phyloP scores from a whole-genome alignment of 2,797 vertebrate species.

The Pempheris klunzingeri region DNA sequence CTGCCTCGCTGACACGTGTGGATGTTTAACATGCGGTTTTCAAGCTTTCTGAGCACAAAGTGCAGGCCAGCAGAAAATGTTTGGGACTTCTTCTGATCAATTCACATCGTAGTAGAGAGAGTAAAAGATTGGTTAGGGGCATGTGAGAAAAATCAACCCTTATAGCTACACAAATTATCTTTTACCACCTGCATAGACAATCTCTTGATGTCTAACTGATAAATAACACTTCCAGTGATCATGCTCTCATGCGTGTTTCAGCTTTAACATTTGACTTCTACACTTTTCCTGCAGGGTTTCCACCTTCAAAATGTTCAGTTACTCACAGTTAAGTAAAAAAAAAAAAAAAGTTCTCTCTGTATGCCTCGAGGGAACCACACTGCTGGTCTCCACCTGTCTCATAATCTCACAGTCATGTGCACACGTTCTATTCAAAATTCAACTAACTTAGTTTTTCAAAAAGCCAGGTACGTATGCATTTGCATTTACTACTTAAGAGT shows the following conservation, averaged over 20 bases:
- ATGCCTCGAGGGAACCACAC: neutral
- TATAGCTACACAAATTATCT: conserved; percentile 1
- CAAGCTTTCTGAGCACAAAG: conserved; percentile 56
- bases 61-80: conserved; percentile 35
- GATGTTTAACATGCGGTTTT: conserved; percentile 33
- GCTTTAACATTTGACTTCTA: conserved; percentile 15
- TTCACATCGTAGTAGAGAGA: neutral
- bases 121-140: neutral
- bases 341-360: neutral
- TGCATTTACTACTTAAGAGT: neutral
- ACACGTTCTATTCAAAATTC: conserved; percentile 3
- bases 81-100: conserved; percentile 18
- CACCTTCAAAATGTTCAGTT: neutral
- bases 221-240: conserved; percentile 19
- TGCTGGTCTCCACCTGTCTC: neutral
- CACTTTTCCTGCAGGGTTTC: conserved; percentile 3
- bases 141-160: neutral
- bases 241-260: conserved; percentile 27
- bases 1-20: conserved; percentile 12
- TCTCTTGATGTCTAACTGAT: conserved; percentile 12
- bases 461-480: conserved; percentile 20
- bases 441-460: neutral
- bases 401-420: neutral
- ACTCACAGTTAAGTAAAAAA: neutral
- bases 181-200: conserved; percentile 18